Base-by-base conservation (phyloP, 2,888 invertebrate species). In the Dicyrtomina minuta region DNA sequence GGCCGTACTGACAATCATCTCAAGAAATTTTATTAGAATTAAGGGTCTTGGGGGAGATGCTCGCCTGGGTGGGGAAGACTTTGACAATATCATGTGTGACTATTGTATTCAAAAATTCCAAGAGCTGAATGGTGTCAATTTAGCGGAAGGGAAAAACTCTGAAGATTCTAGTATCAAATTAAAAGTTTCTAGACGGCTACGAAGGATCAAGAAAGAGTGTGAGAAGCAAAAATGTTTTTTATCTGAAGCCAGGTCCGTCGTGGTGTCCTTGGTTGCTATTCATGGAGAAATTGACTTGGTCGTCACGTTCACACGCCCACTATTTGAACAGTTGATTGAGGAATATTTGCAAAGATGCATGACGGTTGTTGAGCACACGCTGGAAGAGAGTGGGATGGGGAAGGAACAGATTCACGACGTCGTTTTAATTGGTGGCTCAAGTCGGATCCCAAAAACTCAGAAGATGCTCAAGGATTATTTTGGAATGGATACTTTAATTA, bases 41-140 rank as follows among this genome's bases (percentile, higher is more conserved):
- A n/a, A 53, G 15, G 59, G 41, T 20, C 33, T 61, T 6, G 51
- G 44, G 13, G 72, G 72, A 2, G 66, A 72, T 27, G 24, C 69
- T 8, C 66, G 66, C 51, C 44, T 72, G 20, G 72, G 72, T 0
- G 72, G 72, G 12, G 66, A 61, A 10, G 72, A 72, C 39, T 72
- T 72, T 39, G 72, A 72, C 44, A 41, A 55, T 17, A 22, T 24
- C 13, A 62, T 62, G 53, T 93, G 55, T 24, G 20, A 59, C 2
- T 53, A 68, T 62, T 74, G 72, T 26, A 56, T 66, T 0, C 24
- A 39, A 12, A 51, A 64, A 49, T 73, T 74, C 56, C 60, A 66
- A 22, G 27, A 27, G n/a, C 1, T 20, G 5, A 13, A 27, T 20
- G 55, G 61, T 0, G 13, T 70, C 3, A 64, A 73, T 17, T n/a